A percentile compares a stretch with the other conserved stretches of the same genome.
phyloP scores from a whole-genome alignment of 2,888 invertebrate genomes.

The Agriotes lineatus region DNA sequence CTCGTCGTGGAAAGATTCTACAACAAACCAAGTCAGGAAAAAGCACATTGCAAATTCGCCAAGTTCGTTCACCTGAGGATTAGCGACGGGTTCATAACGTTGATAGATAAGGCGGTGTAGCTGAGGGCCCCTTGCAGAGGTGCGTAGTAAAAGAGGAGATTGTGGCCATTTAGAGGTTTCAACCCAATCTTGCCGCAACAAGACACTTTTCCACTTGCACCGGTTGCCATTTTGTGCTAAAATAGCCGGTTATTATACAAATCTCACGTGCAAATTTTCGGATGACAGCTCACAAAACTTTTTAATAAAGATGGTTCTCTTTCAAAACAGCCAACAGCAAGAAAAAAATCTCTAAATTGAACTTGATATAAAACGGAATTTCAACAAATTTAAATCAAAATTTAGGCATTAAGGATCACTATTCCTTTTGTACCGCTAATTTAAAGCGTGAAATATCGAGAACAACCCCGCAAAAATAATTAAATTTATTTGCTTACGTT shows the following conservation, averaged over 20 bases:
- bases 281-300: not conserved
- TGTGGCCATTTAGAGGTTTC: constrained; percentile 79
- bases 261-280: constrained; percentile 23
- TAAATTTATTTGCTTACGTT: not conserved
- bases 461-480: too few relatives aligned
- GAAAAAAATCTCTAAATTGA: too few relatives aligned
- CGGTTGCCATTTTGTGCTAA: constrained; percentile 52
- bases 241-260: not conserved
- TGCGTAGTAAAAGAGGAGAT: constrained; percentile 80
- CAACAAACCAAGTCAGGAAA: constrained; percentile 56
- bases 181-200: constrained; percentile 64
- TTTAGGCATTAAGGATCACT: too few relatives aligned
- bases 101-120: constrained; percentile 83
- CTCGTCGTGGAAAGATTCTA: constrained; percentile 79
- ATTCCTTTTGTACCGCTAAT: too few relatives aligned
- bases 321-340: too few relatives aligned
- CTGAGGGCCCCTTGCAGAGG: constrained; percentile 81
- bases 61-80: constrained; percentile 73
- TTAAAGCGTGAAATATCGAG: too few relatives aligned
- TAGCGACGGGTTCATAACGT: constrained; percentile 87
- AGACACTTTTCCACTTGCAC: constrained; percentile 53
- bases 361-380: too few relatives aligned
- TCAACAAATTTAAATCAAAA: too few relatives aligned
- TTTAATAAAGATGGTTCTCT: too few relatives aligned
- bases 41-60: not conserved